phyloP scores from a whole-genome alignment of 2,797 vertebrate species.

The Meriones psammophilus region DNA sequence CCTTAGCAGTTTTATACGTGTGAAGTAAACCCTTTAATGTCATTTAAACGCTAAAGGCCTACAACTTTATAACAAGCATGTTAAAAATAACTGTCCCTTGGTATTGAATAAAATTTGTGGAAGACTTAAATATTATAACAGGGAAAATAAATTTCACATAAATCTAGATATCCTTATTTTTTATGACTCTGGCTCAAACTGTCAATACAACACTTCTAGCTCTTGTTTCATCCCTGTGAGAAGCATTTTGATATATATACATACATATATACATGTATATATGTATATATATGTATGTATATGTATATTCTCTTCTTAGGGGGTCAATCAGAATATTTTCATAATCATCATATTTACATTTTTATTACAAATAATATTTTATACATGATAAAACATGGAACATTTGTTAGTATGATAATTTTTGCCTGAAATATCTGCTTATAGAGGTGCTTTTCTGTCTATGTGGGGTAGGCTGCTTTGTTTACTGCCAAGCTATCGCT shows the following conservation, averaged over 20 bases:
- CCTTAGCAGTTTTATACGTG: not conserved
- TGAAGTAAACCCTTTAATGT: not conserved
- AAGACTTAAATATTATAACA: not conserved
- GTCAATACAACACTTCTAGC: not conserved
- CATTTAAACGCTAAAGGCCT: not conserved
- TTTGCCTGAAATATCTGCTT: not conserved
- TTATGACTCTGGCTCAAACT: not conserved
- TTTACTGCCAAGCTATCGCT: not conserved
- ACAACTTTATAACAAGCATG: not conserved
- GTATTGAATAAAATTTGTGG: not conserved
- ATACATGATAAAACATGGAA: not conserved
- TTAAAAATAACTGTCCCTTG: not conserved
- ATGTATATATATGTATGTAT: too few species aligned
- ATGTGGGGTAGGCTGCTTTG: too few species aligned
- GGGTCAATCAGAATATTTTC: not conserved
- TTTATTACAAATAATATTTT: not conserved
- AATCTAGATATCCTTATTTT: constrained; percentile 6
- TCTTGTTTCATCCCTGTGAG: not conserved
- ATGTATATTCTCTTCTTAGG: too few species aligned
- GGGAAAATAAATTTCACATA: not conserved
- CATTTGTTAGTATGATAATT: not conserved
- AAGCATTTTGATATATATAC: not conserved
- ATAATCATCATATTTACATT: not conserved
- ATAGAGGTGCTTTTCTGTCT: not conserved
- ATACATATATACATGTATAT: too few species aligned